Evolutionary conservation across 1,140 invertebrate genomes (phyloP).

Genomic region (Aphaenogaster floridana): DNA sequence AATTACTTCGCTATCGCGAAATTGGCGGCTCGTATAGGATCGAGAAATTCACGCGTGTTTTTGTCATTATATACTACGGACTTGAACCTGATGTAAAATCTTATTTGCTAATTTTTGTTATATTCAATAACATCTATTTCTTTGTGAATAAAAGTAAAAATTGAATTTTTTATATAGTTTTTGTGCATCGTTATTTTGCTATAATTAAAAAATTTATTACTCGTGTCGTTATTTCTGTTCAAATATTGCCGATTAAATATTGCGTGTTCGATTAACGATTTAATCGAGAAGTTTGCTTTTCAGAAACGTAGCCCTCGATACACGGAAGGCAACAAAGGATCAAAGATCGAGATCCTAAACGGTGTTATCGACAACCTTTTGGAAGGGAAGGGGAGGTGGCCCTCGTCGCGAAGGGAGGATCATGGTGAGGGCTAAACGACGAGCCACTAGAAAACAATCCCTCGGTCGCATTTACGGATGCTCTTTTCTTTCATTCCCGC

Average conservation of each 20-base stretch:
- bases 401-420: constrained; percentile 69
- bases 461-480: constrained; percentile 79
- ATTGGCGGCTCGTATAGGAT: constrained; percentile 25
- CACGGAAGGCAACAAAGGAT: constrained; percentile 59
- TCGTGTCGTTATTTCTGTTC: not conserved
- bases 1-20: constrained; percentile 53
- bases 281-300: not conserved
- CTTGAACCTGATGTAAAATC: not conserved
- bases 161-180: not conserved
- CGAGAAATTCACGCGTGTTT: constrained; percentile 1
- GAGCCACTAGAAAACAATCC: constrained; percentile 86
- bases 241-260: constrained; percentile 1
- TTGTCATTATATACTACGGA: not conserved
- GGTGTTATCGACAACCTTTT: constrained; percentile 69
- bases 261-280: constrained; percentile 1
- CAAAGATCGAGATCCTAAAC: constrained; percentile 50
- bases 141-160: not conserved
- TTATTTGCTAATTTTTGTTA: not conserved
- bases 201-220: not conserved
- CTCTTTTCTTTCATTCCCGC: constrained; percentile 80
- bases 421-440: constrained; percentile 84
- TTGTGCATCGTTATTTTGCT: not conserved
- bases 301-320: constrained; percentile 16
- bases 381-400: constrained; percentile 39
- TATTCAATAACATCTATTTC: not conserved